phyloP scores from a whole-genome alignment of 2,888 invertebrate genomes.

The Nemapogon koenigi region DNA sequence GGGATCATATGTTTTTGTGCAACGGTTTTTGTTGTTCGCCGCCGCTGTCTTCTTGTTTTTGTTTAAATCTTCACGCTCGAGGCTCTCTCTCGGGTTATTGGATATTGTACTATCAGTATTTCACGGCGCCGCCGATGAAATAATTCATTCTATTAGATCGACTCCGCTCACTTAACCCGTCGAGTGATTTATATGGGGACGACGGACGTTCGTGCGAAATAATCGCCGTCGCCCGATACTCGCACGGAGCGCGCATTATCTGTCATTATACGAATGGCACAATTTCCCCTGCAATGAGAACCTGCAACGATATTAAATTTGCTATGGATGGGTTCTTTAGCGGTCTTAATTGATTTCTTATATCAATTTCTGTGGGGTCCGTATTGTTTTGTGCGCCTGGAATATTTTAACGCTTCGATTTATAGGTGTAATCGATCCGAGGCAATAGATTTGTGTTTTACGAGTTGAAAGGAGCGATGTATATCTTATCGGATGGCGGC shows the following conservation, averaged over 20 bases:
- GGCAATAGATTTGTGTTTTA: too few relatives aligned
- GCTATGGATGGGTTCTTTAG: too few relatives aligned
- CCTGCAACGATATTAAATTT: conserved; percentile 42
- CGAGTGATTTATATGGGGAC: background rate
- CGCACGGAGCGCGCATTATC: conserved; percentile 45
- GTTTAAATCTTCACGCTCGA: conserved; percentile 44
- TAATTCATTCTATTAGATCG: conserved; percentile 3
- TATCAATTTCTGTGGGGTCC: too few relatives aligned
- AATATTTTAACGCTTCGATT: too few relatives aligned
- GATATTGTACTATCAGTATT: too few relatives aligned
- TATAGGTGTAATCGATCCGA: too few relatives aligned
- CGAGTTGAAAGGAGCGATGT: conserved; percentile 11
- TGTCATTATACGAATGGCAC: conserved; percentile 57
- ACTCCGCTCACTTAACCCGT: conserved; percentile 1
- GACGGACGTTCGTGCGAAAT: background rate
- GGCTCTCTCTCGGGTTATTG: conserved; percentile 44
- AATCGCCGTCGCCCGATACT: conserved; percentile 28
- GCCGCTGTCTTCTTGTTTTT: conserved; percentile 47
- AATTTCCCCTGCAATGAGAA: conserved; percentile 50
- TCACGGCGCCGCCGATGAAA: conserved; percentile 1
- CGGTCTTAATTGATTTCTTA: too few relatives aligned
- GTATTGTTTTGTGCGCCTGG: too few relatives aligned
- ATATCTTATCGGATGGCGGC: conserved; percentile 10
- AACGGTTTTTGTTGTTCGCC: conserved; percentile 65
- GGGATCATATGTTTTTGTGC: conserved; percentile 66